Conservation (phyloP, 2,888 invertebrate genomes). For the Macaria notata region DNA sequence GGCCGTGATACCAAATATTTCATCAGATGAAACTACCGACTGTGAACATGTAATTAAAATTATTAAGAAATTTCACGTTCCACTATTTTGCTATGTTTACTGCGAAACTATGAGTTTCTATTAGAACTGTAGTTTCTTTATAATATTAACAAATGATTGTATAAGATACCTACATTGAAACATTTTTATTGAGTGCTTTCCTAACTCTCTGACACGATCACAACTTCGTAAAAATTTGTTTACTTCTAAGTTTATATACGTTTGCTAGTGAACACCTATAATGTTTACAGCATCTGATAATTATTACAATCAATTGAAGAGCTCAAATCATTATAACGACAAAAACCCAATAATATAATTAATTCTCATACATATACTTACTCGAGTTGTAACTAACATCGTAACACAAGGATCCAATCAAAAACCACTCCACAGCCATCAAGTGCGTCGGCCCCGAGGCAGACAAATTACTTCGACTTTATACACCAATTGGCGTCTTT, state of each 20-base stretch:
- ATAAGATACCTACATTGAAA: constrained; percentile 1
- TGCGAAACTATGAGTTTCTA: constrained; percentile 24
- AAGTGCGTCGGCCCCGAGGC: no score
- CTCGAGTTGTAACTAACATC: no score
- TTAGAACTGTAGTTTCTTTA: constrained; percentile 22
- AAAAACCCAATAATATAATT: no score
- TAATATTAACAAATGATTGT: constrained; percentile 16
- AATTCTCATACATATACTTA: no score
- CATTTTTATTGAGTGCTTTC: no score
- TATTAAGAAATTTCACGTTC: constrained; percentile 56
- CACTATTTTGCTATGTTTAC: constrained; percentile 28
- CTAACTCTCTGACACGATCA: no score
- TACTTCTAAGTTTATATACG: no score
- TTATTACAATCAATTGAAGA: no score
- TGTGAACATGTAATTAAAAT: constrained; percentile 32
- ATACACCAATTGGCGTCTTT: constrained; percentile 19
- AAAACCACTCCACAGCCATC: neutral
- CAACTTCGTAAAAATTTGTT: neutral
- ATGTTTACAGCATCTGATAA: no score
- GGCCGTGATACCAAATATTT: constrained; percentile 12
- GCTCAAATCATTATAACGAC: no score
- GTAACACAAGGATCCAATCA: neutral
- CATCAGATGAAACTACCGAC: constrained; percentile 16
- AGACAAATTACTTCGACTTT: constrained; percentile 21
- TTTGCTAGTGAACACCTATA: no score